Conservation (phyloP, 2,888 invertebrate genomes). For the Teleogryllus oceanicus region DNA sequence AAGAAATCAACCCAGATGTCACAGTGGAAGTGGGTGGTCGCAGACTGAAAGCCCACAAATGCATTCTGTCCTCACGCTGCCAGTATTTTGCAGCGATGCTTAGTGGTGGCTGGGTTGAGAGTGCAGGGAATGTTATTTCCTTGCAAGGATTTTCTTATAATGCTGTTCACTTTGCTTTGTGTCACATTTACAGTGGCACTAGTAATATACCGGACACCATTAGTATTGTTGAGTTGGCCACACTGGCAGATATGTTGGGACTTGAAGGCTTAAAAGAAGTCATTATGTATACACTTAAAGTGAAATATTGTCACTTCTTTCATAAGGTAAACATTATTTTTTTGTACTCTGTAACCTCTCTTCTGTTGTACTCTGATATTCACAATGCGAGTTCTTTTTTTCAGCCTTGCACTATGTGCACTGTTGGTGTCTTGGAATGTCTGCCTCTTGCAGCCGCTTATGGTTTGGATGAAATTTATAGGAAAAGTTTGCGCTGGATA, state of each 20-base stretch:
- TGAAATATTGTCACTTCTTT: conserved; percentile 90
- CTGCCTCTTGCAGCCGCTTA: conserved; percentile 80
- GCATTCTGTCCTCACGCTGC: conserved; percentile 84
- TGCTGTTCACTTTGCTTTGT: conserved; percentile 84
- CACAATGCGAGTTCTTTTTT: conserved; percentile 41
- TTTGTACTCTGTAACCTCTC: not conserved
- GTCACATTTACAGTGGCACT: conserved; percentile 92
- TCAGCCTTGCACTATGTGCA: conserved; percentile 84
- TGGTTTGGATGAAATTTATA: conserved; percentile 81
- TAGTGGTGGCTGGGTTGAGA: conserved; percentile 80
- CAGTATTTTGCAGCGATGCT: conserved; percentile 90
- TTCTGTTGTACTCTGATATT: not conserved
- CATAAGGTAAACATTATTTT: conserved; percentile 63
- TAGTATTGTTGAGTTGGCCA: conserved; percentile 80
- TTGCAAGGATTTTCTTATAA: conserved; percentile 80
- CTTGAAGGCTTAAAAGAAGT: conserved; percentile 90
- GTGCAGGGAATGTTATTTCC: conserved; percentile 75
- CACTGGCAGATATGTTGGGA: conserved; percentile 84
- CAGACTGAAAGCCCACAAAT: conserved; percentile 84
- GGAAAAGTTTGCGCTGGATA: conserved; percentile 83
- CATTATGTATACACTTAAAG: conserved; percentile 80
- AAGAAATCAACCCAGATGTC: conserved; percentile 86
- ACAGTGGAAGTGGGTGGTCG: conserved; percentile 78
- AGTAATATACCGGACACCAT: conserved; percentile 83
- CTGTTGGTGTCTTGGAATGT: conserved; percentile 81